Evolutionary conservation across 1,140 invertebrate species (phyloP).

Genomic region (Drosophila arawakana): DNA sequence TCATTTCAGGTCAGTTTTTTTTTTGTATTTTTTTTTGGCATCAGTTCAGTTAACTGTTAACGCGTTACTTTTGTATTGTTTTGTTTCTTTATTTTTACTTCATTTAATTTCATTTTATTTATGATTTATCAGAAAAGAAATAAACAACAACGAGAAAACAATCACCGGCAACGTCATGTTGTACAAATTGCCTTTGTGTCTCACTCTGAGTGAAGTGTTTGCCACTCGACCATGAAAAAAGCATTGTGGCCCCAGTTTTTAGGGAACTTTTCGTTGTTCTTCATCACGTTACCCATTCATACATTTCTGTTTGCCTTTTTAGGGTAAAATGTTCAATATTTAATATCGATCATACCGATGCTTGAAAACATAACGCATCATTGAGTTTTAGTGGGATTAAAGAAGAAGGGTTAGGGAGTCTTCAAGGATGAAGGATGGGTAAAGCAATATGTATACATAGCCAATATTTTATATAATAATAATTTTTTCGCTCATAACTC

Average conservation of each 20-base stretch:
- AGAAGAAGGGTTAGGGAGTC: no score
- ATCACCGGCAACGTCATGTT: slow-evolving; percentile 38
- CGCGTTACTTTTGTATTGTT: slow-evolving; percentile 43
- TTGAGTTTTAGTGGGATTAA: background rate
- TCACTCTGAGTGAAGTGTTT: slow-evolving; percentile 54
- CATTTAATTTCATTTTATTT: slow-evolving; percentile 53
- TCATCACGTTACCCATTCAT: slow-evolving; percentile 16
- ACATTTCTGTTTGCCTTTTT: background rate
- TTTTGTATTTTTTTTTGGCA: background rate
- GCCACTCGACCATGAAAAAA: slow-evolving; percentile 56
- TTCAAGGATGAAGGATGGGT: no score
- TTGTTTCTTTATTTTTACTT: slow-evolving; percentile 14
- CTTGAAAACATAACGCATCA: background rate
- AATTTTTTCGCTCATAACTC: no score
- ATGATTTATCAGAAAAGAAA: slow-evolving; percentile 56
- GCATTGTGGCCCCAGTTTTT: slow-evolving; percentile 3
- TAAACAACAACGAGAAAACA: slow-evolving; percentile 35
- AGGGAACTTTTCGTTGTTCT: slow-evolving; percentile 5
- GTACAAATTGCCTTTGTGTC: slow-evolving; percentile 77
- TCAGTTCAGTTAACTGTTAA: slow-evolving; percentile 75
- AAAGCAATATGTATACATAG: no score
- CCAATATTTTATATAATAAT: no score
- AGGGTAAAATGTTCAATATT: background rate
- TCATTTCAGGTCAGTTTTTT: slow-evolving; percentile 55
- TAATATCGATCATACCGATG: slow-evolving; percentile 5